Evolutionary conservation across 92 coral and sea anemone genomes (phyloP), one percentile per base, ranked within the genome.

Genomic region (Umimayanthus chanpuru): DNA sequence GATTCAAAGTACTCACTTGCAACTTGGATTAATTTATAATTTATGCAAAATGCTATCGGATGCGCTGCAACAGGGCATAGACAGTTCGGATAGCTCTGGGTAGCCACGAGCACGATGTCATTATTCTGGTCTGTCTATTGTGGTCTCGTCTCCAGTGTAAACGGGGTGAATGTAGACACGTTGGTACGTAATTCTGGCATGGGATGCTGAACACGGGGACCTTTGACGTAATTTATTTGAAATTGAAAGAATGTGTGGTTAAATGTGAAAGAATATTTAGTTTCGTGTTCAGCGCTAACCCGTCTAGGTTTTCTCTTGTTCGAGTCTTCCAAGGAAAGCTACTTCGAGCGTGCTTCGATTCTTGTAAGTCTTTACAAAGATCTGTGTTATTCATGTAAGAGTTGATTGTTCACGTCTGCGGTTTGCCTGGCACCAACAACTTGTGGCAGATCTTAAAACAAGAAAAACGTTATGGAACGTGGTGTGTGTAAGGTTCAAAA

Each of bases 191-290:
- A 83, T 81, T 43, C 55, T 41, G 39, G 38, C 58, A 38, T 47
- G 50, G 53, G 56, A 40, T 36, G 64, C 50, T 83, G 9, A 68
- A 70, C 26, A 44, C 56, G 43, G 36, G 26, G 61, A 50, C 25
- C 30, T 47, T n/a, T 44, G 41, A 70, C 36, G 43, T 83, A 83
- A 83, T 83, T 83, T 83, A 67, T 83, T 83, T 83, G 87, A 83
- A 83, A 67, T 83, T 83, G 56, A 83, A 83, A 72, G 41, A 68
- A 68, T 20, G 61, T 47, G 58, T 14, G 25, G 73, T 81, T 38
- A 65, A 39, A 66, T 70, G 25, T 40, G 53, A 66, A 64, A 3
- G 15, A 40, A 81, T 8, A n/a, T 68, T 40, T 81, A 16, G 85
- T 26, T 16, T 49, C 26, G 49, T n/a, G 30, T 28, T 29, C 56